Percentiles rank a stretch among this genome's conserved stretches.
These are phyloP conservation scores for Heliconius hortense DNA, from an alignment of 2,888 invertebrate species.

Conservation along the genomic window DNA sequence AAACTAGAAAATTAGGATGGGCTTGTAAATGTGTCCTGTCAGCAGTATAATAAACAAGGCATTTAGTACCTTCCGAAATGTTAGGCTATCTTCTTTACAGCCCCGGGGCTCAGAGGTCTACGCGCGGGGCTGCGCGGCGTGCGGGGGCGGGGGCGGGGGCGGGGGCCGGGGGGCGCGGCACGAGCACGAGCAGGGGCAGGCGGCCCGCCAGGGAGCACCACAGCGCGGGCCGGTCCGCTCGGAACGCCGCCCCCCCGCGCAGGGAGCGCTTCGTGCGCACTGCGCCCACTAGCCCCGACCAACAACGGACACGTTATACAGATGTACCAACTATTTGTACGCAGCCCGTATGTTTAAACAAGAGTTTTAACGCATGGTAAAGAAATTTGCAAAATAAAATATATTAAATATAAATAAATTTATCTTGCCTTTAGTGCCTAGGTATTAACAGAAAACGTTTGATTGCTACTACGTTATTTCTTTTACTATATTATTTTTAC, in stretches of 20 bases:
- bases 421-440: no score
- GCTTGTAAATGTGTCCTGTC: background rate
- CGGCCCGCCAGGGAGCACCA: slow-evolving; percentile 55
- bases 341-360: background rate
- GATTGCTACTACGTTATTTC: no score
- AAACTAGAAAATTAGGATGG: background rate
- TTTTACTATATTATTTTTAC: no score
- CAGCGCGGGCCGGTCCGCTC: slow-evolving; percentile 63
- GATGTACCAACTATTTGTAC: slow-evolving; percentile 18
- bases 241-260: slow-evolving; percentile 48
- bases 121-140: slow-evolving; percentile 31
- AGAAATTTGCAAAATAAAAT: background rate
- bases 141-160: slow-evolving; percentile 25
- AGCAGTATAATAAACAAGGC: background rate
- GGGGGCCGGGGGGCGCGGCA: slow-evolving; percentile 47
- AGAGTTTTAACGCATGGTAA: background rate
- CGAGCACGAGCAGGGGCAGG: slow-evolving; percentile 45
- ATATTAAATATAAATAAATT: background rate
- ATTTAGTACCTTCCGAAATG: background rate
- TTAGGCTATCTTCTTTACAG: background rate
- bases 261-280: slow-evolving; percentile 58
- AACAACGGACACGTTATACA: slow-evolving; percentile 40
- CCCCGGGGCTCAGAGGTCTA: slow-evolving; percentile 55
- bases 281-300: slow-evolving; percentile 52
- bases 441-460: no score